These are phyloP conservation scores for Smittia aterrima DNA, from an alignment of 2,888 invertebrate genomes.

Conservation along the genomic window DNA sequence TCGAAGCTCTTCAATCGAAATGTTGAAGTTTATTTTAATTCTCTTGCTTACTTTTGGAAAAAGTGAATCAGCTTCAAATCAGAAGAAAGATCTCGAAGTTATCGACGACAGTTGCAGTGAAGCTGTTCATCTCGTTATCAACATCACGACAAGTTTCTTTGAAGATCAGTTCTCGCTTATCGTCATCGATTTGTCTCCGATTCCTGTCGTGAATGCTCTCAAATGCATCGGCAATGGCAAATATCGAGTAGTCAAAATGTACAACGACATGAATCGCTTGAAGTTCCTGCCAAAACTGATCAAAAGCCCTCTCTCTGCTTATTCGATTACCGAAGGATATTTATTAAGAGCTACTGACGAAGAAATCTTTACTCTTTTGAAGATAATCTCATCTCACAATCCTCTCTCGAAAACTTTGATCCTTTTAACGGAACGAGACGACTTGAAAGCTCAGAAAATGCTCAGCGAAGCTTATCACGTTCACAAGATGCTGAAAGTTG, in stretches of 20 bases:
- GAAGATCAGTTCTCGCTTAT: neutral
- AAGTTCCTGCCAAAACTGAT: neutral
- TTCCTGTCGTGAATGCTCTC: neutral
- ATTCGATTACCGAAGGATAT: neutral
- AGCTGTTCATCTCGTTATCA: no score
- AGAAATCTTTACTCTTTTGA: neutral
- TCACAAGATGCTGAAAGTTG: neutral
- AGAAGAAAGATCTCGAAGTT: no score
- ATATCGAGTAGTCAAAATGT: neutral
- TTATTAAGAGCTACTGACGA: neutral
- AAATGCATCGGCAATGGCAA: neutral
- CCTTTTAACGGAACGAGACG: neutral
- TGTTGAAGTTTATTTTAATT: no score
- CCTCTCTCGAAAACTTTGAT: neutral
- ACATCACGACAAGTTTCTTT: neutral
- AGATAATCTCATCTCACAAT: neutral
- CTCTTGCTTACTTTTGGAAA: no score
- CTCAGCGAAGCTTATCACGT: neutral
- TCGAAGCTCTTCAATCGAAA: no score
- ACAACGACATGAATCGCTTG: neutral
- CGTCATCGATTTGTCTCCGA: neutral
- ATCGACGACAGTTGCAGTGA: no score
- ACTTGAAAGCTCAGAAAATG: neutral
- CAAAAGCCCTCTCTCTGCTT: neutral
- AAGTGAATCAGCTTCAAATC: no score